A percentile compares a stretch with the other conserved stretches of the same genome.
Evolutionary conservation across 2,113 vertebrate species (phyloP).

Genomic region (Macaca nemestrina): DNA sequence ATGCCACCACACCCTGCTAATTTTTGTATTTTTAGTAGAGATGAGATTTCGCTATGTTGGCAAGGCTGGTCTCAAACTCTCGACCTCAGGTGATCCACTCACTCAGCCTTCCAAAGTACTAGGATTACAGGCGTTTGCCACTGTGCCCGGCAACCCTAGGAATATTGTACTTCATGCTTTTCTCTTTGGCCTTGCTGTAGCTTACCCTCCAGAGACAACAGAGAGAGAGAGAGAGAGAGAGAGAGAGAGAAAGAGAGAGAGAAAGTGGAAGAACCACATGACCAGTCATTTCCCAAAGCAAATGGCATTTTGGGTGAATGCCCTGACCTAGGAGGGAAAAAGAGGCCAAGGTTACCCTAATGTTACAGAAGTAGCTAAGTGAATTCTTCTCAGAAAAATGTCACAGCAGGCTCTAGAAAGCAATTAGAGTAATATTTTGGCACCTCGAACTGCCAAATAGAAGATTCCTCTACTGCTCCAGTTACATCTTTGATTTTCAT

Average conservation of each 20-base stretch:
- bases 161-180: slow-evolving; percentile 29
- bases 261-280: not conserved
- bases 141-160: not conserved
- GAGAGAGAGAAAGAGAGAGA: rapidly evolving
- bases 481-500: slow-evolving; percentile 44
- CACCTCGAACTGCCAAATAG: slow-evolving; percentile 20
- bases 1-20: too few relatives aligned
- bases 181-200: slow-evolving; percentile 47
- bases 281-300: slow-evolving; percentile 49
- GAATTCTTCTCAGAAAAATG: slow-evolving; percentile 70
- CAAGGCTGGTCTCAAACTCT: too few relatives aligned
- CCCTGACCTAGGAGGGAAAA: slow-evolving; percentile 46
- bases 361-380: slow-evolving; percentile 59
- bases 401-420: slow-evolving; percentile 60
- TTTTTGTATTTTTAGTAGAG: too few relatives aligned
- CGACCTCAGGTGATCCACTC: too few relatives aligned
- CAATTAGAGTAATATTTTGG: slow-evolving; percentile 56
- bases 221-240: rapidly evolving
- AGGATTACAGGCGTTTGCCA: too few relatives aligned
- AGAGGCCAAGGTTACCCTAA: slow-evolving; percentile 52
- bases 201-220: not conserved
- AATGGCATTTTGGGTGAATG: slow-evolving; percentile 52
- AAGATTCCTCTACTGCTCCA: slow-evolving; percentile 41
- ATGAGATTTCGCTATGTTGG: too few relatives aligned
- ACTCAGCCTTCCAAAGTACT: too few relatives aligned